Percentiles rank a stretch among this genome's conserved stretches.
Evolutionary conservation across 2,113 vertebrate species (phyloP).

Genomic region (Budorcas taxicolor): DNA sequence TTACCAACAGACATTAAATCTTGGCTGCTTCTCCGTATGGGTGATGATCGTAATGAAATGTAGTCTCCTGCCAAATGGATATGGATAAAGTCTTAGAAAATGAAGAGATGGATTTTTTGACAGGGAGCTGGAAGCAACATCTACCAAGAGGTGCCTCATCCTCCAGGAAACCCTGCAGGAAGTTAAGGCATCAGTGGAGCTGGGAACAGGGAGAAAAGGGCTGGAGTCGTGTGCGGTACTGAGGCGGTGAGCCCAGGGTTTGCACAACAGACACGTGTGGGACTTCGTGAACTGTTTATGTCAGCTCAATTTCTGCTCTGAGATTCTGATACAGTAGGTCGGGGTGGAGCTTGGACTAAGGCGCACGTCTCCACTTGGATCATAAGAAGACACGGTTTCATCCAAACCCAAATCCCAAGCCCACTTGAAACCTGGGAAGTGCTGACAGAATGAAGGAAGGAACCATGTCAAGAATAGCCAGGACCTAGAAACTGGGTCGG

Average conservation of each 20-base stretch:
- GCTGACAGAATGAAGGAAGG: neutral
- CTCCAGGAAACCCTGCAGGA: neutral
- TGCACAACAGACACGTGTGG: neutral
- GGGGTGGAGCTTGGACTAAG: neutral
- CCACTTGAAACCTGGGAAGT: neutral
- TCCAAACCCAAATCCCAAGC: neutral
- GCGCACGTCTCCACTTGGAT: neutral
- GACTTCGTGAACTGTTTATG: neutral
- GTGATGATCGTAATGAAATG: slow-evolving; percentile 40
- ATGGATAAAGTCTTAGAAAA: neutral
- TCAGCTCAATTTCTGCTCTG: neutral
- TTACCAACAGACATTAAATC: slow-evolving; percentile 38
- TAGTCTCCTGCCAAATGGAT: neutral
- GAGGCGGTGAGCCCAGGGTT: neutral
- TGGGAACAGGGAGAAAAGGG: neutral
- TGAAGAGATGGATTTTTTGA: neutral
- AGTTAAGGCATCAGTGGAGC: neutral
- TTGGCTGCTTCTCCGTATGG: neutral
- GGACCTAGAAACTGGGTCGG: neutral
- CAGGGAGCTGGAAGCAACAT: neutral
- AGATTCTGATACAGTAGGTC: neutral
- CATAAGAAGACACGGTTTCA: neutral
- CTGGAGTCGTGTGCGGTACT: neutral
- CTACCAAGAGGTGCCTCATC: neutral
- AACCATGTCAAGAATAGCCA: neutral